Conservation (phyloP, 2,797 vertebrate species). For the Apogon hyalosoma region DNA sequence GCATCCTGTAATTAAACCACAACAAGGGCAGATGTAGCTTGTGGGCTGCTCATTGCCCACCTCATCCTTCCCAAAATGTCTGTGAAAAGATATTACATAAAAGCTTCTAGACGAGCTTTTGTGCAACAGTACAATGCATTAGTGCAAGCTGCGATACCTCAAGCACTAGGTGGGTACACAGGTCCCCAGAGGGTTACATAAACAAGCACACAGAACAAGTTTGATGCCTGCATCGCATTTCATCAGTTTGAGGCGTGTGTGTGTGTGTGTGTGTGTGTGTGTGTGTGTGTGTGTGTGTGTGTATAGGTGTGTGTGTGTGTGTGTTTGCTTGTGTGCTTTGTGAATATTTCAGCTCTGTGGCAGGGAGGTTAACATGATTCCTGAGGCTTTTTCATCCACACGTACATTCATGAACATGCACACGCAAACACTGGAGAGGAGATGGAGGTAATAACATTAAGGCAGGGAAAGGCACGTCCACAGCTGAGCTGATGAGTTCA, state of each 20-base stretch:
- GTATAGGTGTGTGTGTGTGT: not conserved
- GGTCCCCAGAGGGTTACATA: constrained; percentile 69
- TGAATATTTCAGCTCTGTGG: constrained; percentile 44
- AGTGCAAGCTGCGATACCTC: constrained; percentile 46
- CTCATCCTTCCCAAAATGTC: constrained; percentile 8
- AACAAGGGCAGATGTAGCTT: constrained; percentile 18
- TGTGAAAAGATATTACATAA: constrained; percentile 42
- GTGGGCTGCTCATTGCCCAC: constrained; percentile 26
- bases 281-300: constrained; percentile 1
- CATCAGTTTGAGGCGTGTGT: constrained; percentile 20
- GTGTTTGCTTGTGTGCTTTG: not conserved
- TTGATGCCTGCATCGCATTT: constrained; percentile 50
- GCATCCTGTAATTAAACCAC: constrained; percentile 1
- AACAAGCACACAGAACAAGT: constrained; percentile 50
- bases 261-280: constrained; percentile 11
- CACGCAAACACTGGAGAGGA: not conserved
- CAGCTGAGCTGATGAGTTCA: constrained; percentile 3
- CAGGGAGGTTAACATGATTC: constrained; percentile 57
- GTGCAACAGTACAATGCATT: constrained; percentile 44
- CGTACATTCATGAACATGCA: not conserved
- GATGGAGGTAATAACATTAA: constrained; percentile 15
- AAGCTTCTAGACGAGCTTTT: constrained; percentile 34
- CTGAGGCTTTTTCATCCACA: constrained; percentile 42
- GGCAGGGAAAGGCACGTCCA: constrained; percentile 11
- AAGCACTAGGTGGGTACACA: constrained; percentile 41